phyloP scores from a whole-genome alignment of 2,797 vertebrate genomes.

The Masticophis lateralis region DNA sequence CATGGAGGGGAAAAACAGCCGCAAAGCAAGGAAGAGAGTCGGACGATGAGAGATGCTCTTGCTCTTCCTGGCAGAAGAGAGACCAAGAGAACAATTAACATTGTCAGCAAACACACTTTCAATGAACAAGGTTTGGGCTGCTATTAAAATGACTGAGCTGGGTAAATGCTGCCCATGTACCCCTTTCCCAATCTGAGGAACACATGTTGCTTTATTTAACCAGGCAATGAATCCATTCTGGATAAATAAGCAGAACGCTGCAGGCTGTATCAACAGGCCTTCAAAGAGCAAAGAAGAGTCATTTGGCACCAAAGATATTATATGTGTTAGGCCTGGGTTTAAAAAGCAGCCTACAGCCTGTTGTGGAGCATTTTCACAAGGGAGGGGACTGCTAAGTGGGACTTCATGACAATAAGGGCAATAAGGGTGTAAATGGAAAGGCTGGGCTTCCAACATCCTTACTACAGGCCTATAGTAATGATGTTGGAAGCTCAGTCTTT shows the following conservation, averaged over 20 bases:
- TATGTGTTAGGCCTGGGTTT: background rate
- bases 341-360: background rate
- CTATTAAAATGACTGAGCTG: background rate
- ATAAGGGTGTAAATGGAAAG: background rate
- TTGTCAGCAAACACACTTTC: conserved; percentile 6
- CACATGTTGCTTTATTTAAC: conserved; percentile 16
- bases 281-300: background rate
- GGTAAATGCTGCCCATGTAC: background rate
- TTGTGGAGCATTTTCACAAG: background rate
- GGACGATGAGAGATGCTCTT: accelerated
- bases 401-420: background rate
- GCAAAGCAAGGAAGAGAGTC: background rate
- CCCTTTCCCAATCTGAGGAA: background rate
- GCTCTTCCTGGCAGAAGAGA: background rate
- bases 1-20: background rate
- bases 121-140: background rate
- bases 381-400: too few relatives aligned
- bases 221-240: background rate
- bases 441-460: background rate
- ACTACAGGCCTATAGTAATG: too few relatives aligned
- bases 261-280: background rate
- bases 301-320: background rate
- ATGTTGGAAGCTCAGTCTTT: too few relatives aligned
- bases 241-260: background rate
- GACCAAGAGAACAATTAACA: background rate